Evolutionary conservation across 53 echinoderm and acorn worm species (phyloP).

Genomic region (Echinarachnius parma): DNA sequence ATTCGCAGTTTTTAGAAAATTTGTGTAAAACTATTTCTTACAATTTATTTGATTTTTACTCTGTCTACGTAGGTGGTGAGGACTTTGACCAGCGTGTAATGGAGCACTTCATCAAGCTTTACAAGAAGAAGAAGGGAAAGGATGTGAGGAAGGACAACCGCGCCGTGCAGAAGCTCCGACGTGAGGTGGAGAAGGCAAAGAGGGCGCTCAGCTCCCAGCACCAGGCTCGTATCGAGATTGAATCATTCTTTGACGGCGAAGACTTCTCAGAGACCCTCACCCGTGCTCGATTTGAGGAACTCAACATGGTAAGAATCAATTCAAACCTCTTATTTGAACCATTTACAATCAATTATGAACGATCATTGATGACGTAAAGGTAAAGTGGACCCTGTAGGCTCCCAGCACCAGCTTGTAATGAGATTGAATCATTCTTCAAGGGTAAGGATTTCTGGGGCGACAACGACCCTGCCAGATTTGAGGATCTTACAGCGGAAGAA

Average conservation of each 20-base stretch:
- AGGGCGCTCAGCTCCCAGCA: conserved; percentile 94
- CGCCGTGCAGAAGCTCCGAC: conserved; percentile 97
- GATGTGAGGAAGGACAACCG: conserved; percentile 98
- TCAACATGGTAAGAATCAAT: conserved; percentile 93
- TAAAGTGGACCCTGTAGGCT: too few species aligned
- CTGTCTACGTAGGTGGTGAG: conserved; percentile 74
- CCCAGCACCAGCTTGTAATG: too few species aligned
- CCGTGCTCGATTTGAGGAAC: conserved; percentile 93
- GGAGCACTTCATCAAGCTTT: conserved; percentile 97
- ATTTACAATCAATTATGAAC: too few species aligned
- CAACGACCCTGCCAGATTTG: too few species aligned
- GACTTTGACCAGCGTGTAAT: conserved; percentile 98
- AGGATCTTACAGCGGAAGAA: too few species aligned
- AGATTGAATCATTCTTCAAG: too few species aligned
- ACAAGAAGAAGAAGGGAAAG: conserved; percentile 99
- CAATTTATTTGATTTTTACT: background rate
- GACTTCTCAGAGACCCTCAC: conserved; percentile 97
- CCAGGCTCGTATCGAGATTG: conserved; percentile 94
- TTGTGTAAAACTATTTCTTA: too few species aligned
- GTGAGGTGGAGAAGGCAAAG: conserved; percentile 99
- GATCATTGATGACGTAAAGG: too few species aligned
- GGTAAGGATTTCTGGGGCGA: too few species aligned
- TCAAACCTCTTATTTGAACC: too few species aligned
- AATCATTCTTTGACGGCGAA: conserved; percentile 96
- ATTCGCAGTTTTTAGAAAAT: too few species aligned